phyloP scores from a whole-genome alignment of 2,113 vertebrate genomes.

The Athene cunicularia region DNA sequence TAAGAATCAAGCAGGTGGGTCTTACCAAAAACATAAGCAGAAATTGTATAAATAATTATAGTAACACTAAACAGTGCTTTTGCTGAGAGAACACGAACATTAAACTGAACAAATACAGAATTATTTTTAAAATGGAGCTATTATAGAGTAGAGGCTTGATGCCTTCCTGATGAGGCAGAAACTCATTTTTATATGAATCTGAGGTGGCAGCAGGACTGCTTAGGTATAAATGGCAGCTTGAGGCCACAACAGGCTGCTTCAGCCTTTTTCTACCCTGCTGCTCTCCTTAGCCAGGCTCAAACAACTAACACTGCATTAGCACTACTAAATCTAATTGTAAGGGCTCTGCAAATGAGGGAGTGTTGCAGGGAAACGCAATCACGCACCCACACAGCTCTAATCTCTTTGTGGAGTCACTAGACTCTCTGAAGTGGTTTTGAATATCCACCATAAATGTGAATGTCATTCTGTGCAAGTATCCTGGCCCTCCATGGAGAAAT shows the following conservation, averaged over 20 bases:
- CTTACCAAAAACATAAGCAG: background rate
- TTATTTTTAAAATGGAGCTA: background rate
- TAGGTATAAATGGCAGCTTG: background rate
- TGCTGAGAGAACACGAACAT: background rate
- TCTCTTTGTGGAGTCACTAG: background rate
- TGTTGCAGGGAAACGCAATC: no score
- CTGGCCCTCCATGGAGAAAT: background rate
- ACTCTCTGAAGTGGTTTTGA: background rate
- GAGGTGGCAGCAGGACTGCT: fast-evolving
- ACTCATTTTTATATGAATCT: background rate
- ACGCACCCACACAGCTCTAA: background rate
- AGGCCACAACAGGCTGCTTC: fast-evolving
- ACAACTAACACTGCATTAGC: no score
- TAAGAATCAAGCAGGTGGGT: background rate
- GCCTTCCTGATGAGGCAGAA: background rate
- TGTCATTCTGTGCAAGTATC: fast-evolving
- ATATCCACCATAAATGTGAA: fast-evolving
- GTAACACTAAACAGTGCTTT: background rate
- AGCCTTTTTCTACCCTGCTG: background rate
- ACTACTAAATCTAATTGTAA: background rate
- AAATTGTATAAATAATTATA: background rate
- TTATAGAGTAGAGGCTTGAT: fast-evolving
- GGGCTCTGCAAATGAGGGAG: background rate
- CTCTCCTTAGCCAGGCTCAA: background rate
- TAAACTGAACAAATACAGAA: background rate